phyloP scores from a whole-genome alignment of 2,888 invertebrate species.

The Ichneumoninae sp. region DNA sequence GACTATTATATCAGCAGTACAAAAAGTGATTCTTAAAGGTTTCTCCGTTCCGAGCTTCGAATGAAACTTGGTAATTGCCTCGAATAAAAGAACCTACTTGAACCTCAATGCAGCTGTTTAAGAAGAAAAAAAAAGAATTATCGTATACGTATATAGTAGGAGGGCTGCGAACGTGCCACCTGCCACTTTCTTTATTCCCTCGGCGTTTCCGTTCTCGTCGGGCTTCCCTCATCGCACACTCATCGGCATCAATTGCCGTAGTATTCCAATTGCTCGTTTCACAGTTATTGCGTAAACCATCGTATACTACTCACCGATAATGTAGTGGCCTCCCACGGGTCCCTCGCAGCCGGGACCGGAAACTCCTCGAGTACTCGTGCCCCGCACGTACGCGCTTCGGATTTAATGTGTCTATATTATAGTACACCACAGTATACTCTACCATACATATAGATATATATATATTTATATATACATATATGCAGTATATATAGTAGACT shows the following conservation, averaged over 20 bases:
- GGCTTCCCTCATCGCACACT: background rate
- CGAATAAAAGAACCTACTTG: conserved; percentile 6
- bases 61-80: background rate
- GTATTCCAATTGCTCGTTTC: conserved; percentile 12
- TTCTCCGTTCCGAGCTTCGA: background rate
- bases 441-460: background rate
- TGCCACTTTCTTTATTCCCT: conserved; percentile 39
- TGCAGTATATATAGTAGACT: conserved; percentile 1
- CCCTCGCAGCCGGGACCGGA: conserved; percentile 46
- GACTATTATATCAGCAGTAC: background rate
- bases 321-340: conserved; percentile 53
- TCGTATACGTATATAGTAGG: conserved; percentile 6
- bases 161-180: conserved; percentile 14
- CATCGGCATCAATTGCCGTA: conserved; percentile 21
- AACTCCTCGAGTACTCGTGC: conserved; percentile 52
- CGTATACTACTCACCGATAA: conserved; percentile 52
- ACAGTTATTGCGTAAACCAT: conserved; percentile 10
- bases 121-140: background rate
- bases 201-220: conserved; percentile 4
- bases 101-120: conserved; percentile 9
- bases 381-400: conserved; percentile 17
- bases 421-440: background rate
- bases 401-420: conserved; percentile 9
- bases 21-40: background rate
- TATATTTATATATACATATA: conserved; percentile 4